Percentiles rank a stretch among this genome's conserved stretches.
Conservation (phyloP, 2,888 invertebrate genomes). For the Pollenia labialis region DNA sequence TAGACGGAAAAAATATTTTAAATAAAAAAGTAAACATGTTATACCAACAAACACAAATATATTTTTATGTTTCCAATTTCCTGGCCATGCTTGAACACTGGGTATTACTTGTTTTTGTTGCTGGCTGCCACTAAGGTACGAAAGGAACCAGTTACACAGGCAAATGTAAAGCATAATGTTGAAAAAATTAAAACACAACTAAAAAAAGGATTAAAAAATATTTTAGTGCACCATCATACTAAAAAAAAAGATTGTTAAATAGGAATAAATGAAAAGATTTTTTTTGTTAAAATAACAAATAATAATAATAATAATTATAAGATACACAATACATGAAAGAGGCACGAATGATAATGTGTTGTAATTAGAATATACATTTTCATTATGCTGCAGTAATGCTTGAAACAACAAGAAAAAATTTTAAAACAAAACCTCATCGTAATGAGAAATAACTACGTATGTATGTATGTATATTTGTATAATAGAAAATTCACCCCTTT, state of each 20-base stretch:
- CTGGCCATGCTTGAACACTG: constrained; percentile 61
- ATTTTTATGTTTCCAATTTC: constrained; percentile 78
- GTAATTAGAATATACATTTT: constrained; percentile 69
- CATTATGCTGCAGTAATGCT: constrained; percentile 56
- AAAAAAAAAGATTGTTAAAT: constrained; percentile 54
- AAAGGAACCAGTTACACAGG: constrained; percentile 1
- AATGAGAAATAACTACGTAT: neutral
- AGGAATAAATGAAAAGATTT: constrained; percentile 48
- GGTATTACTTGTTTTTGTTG: constrained; percentile 15
- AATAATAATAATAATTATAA: constrained; percentile 59
- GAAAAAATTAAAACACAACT: constrained; percentile 3
- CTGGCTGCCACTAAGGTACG: constrained; percentile 24
- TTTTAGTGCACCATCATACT: constrained; percentile 63
- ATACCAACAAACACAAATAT: constrained; percentile 69
- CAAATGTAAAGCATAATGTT: constrained; percentile 44
- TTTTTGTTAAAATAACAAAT: constrained; percentile 46
- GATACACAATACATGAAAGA: constrained; percentile 37
- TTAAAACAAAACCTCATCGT: neutral
- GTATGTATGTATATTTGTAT: neutral
- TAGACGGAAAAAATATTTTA: constrained; percentile 48
- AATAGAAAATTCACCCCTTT: constrained; percentile 1
- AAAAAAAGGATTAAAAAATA: constrained; percentile 37
- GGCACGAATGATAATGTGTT: constrained; percentile 60
- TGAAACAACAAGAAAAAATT: constrained; percentile 28
- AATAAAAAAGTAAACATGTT: constrained; percentile 58